A percentile compares a stretch with the other conserved stretches of the same genome.
Evolutionary conservation across 1,140 invertebrate genomes (phyloP).

Genomic region (Drosophila fuyamai): DNA sequence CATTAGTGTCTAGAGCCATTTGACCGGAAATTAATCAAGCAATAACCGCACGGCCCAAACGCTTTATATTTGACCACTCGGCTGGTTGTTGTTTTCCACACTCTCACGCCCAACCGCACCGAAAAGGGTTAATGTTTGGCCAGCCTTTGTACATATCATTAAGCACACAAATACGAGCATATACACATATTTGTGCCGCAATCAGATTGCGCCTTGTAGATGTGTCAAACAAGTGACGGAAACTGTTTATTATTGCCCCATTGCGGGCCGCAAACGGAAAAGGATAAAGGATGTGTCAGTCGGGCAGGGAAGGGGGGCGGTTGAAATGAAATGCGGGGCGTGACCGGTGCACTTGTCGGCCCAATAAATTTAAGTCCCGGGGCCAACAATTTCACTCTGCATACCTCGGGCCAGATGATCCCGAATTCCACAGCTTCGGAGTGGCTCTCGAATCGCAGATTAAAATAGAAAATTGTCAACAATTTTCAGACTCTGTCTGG

Average conservation of each 20-base stretch:
- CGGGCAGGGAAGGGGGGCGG: neutral
- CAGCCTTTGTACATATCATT: conserved; percentile 76
- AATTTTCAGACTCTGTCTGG: conserved; percentile 23
- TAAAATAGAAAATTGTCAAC: conserved; percentile 52
- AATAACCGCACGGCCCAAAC: conserved; percentile 67
- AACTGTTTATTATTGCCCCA: conserved; percentile 81
- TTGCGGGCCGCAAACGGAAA: conserved; percentile 62
- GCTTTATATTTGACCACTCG: conserved; percentile 77
- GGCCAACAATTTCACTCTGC: conserved; percentile 2
- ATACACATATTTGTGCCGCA: conserved; percentile 2
- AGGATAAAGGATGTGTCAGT: conserved; percentile 74
- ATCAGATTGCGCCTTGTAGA: conserved; percentile 70
- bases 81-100: conserved; percentile 37
- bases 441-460: conserved; percentile 15
- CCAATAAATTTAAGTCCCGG: conserved; percentile 31
- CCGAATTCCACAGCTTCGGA: conserved; percentile 14
- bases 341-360: neutral
- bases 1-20: conserved; percentile 77
- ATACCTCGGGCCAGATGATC: conserved; percentile 29
- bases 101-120: conserved; percentile 12
- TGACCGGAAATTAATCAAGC: conserved; percentile 83
- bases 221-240: conserved; percentile 77
- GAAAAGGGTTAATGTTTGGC: conserved; percentile 72
- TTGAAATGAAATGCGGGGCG: conserved; percentile 3
- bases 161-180: conserved; percentile 50